Conservation (phyloP, 2,797 vertebrate genomes). For the Chromis chromis region DNA sequence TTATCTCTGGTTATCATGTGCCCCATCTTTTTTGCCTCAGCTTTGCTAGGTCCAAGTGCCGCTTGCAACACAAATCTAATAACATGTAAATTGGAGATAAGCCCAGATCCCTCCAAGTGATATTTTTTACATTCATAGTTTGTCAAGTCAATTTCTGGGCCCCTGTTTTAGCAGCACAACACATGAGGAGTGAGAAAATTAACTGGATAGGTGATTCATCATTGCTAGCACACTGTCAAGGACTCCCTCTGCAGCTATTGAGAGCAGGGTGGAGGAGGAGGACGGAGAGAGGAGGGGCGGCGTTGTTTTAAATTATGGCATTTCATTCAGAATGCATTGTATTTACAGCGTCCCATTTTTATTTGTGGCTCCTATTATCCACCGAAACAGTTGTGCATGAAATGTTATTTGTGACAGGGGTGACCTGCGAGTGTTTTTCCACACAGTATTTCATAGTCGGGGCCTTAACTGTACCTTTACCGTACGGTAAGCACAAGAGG, state of each 20-base stretch:
- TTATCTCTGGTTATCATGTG: slow-evolving; percentile 83
- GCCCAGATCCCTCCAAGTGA: slow-evolving; percentile 93
- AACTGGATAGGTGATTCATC: slow-evolving; percentile 99
- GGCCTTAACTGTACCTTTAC: slow-evolving; percentile 76
- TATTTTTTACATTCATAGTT: slow-evolving; percentile 90
- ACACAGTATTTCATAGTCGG: slow-evolving; percentile 88
- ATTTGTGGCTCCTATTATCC: slow-evolving; percentile 99
- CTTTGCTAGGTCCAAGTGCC: slow-evolving; percentile 75
- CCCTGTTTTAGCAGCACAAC: slow-evolving; percentile 99
- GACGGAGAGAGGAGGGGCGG: slow-evolving; percentile 45
- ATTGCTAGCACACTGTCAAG: slow-evolving; percentile 99
- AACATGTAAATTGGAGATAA: slow-evolving; percentile 92
- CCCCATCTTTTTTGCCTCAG: slow-evolving; percentile 75
- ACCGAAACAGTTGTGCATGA: slow-evolving; percentile 98
- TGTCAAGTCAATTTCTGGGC: slow-evolving; percentile 99
- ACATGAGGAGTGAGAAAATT: slow-evolving; percentile 99
- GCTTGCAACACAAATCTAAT: slow-evolving; percentile 86
- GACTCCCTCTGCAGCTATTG: slow-evolving; percentile 97
- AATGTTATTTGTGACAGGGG: slow-evolving; percentile 99
- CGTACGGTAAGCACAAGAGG: slow-evolving; percentile 87
- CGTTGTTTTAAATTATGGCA: slow-evolving; percentile 98
- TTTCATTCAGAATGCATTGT: slow-evolving; percentile 99
- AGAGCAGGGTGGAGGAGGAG: slow-evolving; percentile 83
- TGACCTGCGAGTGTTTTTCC: slow-evolving; percentile 99
- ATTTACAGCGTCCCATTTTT: slow-evolving; percentile 99